A percentile compares a stretch with the other conserved stretches of the same genome.
phyloP scores from a whole-genome alignment of 2,797 vertebrate genomes.

The Acropternis orthonyx region DNA sequence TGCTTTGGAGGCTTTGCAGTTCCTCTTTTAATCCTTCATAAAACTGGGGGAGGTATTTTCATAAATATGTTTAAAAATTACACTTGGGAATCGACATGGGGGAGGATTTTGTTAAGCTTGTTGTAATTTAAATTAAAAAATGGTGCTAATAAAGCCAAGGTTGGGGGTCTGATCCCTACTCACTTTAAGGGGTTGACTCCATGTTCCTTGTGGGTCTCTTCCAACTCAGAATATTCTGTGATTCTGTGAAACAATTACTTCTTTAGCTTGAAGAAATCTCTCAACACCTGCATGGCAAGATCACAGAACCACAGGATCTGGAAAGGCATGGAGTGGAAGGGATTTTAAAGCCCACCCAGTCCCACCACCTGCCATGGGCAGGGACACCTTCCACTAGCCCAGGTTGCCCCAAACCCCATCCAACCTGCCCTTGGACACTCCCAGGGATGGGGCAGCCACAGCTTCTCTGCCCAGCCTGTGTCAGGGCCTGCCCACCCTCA shows the following conservation, averaged over 20 bases:
- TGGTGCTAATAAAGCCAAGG: not conserved
- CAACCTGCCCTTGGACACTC: fast-evolving
- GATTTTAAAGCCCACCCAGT: not conserved
- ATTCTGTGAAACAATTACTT: not conserved
- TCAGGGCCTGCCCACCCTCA: fast-evolving
- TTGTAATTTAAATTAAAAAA: not conserved
- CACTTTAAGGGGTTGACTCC: not conserved
- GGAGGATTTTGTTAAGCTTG: not conserved
- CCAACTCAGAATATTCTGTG: not conserved
- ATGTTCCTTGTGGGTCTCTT: not conserved
- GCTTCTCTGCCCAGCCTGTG: not conserved
- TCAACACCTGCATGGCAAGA: not conserved
- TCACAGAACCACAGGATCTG: not conserved
- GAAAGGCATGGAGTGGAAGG: not conserved
- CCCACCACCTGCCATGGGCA: not conserved
- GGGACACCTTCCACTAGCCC: not conserved
- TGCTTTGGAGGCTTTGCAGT: not conserved
- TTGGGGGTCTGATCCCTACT: not conserved
- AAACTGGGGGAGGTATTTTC: not conserved
- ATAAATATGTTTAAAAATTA: not conserved
- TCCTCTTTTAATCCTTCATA: not conserved
- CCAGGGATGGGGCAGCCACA: not conserved
- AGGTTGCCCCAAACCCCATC: not conserved
- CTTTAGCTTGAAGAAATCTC: not conserved
- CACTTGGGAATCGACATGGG: not conserved